phyloP scores from a whole-genome alignment of 2,888 invertebrate species.

The Syritta pipiens region DNA sequence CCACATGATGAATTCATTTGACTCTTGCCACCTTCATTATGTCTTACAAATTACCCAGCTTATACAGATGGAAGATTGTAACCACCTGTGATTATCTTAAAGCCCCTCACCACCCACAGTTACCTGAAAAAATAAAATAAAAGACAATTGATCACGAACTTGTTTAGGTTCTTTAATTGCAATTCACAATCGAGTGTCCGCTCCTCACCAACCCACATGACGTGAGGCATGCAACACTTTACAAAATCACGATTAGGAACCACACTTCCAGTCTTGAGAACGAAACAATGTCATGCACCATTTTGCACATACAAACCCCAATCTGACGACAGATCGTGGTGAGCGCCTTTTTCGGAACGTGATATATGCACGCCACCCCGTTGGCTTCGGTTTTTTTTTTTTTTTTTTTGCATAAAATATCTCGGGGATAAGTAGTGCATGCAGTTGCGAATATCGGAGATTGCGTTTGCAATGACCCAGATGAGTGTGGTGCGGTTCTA shows the following conservation, averaged over 20 bases:
- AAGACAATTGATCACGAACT: slow-evolving; percentile 49
- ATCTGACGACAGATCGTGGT: too few species aligned
- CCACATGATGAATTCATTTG: not conserved
- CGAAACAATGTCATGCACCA: not conserved
- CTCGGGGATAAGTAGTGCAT: slow-evolving; percentile 48
- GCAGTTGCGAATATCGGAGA: not conserved
- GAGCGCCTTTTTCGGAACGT: slow-evolving; percentile 47
- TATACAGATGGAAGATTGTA: not conserved
- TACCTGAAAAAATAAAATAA: not conserved
- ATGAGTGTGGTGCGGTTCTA: slow-evolving; percentile 17
- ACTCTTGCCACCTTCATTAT: not conserved
- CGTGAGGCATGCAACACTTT: slow-evolving; percentile 33
- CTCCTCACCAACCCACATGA: slow-evolving; percentile 2
- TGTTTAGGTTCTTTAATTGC: slow-evolving; percentile 23
- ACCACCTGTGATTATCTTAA: not conserved
- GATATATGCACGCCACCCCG: too few species aligned
- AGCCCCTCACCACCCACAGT: not conserved
- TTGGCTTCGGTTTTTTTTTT: too few species aligned
- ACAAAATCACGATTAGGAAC: slow-evolving; percentile 33
- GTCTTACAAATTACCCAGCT: not conserved
- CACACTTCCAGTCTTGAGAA: not conserved
- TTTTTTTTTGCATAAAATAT: slow-evolving; percentile 17
- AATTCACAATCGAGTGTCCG: not conserved
- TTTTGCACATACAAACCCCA: too few species aligned
- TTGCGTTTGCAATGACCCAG: slow-evolving; percentile 53